Conservation (phyloP, 2,888 invertebrate species). For the Platerodrilus igneus region DNA sequence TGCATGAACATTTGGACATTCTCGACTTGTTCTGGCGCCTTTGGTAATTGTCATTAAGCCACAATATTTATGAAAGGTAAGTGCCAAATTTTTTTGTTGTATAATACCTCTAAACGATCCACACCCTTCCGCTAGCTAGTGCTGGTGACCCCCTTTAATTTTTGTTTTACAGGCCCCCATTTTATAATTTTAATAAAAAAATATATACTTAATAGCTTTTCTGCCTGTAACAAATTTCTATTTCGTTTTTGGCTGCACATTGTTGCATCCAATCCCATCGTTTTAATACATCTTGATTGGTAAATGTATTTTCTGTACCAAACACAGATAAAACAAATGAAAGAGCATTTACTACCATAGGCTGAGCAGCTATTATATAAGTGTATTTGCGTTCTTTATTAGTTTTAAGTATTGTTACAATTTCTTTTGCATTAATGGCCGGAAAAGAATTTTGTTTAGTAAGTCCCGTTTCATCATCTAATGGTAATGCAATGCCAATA, state of each 20-base stretch:
- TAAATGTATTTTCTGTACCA: conserved; percentile 10
- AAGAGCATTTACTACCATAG: conserved; percentile 1
- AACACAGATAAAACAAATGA: conserved; percentile 5
- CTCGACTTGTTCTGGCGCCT: too few relatives aligned
- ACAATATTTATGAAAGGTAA: too few relatives aligned
- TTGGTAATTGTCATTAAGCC: too few relatives aligned
- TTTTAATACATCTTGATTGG: conserved; percentile 1
- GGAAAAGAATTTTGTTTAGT: neutral
- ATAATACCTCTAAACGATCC: too few relatives aligned
- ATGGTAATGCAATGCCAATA: neutral
- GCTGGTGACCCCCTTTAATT: too few relatives aligned
- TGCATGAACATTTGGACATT: too few relatives aligned
- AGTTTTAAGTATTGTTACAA: neutral
- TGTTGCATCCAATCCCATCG: conserved; percentile 2
- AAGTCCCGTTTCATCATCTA: neutral
- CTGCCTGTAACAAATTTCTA: too few relatives aligned
- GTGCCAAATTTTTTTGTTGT: too few relatives aligned
- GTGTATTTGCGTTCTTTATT: neutral
- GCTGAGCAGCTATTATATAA: conserved; percentile 6
- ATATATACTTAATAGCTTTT: too few relatives aligned
- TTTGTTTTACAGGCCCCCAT: too few relatives aligned
- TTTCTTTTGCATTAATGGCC: neutral
- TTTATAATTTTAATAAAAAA: too few relatives aligned
- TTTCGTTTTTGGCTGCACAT: conserved; percentile 1
- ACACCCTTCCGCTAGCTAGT: too few relatives aligned